phyloP scores from a whole-genome alignment of 30 jellyfish, hydroid and myxozoan genomes.

The Sanderia malayensis region DNA sequence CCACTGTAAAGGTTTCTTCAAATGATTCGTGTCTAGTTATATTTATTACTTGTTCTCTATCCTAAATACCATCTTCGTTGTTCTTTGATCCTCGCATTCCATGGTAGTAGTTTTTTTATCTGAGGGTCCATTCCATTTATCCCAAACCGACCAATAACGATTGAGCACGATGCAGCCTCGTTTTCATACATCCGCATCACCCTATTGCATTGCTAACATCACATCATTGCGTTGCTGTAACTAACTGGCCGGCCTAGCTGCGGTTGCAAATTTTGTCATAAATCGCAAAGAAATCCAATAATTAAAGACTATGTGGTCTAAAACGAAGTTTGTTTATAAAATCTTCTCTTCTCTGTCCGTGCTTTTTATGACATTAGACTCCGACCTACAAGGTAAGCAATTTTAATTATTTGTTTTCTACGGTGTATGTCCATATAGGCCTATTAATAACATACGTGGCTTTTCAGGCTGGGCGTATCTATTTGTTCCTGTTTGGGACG shows the following conservation, averaged over 20 bases:
- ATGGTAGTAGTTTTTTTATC: neutral
- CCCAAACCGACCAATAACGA: conserved; percentile 28
- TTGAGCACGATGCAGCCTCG: conserved; percentile 23
- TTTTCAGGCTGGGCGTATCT: no score
- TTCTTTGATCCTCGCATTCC: no score
- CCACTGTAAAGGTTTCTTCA: neutral
- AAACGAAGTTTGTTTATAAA: conserved; percentile 69
- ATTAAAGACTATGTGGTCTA: conserved; percentile 73
- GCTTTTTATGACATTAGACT: conserved; percentile 80
- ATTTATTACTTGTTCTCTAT: no score
- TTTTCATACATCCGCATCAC: no score
- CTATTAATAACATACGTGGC: neutral
- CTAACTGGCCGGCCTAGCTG: neutral
- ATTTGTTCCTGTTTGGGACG: neutral
- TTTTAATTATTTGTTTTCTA: neutral
- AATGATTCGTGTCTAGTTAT: no score
- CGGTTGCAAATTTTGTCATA: neutral
- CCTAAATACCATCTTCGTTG: no score
- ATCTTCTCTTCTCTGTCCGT: conserved; percentile 81
- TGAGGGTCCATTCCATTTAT: conserved; percentile 8
- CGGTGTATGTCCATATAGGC: neutral
- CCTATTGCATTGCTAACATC: no score
- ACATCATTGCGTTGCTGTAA: neutral
- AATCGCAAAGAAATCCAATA: no score
- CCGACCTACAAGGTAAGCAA: conserved; percentile 60